Conservation (phyloP, 2,113 vertebrate genomes). For the Callopanchax toddi region DNA sequence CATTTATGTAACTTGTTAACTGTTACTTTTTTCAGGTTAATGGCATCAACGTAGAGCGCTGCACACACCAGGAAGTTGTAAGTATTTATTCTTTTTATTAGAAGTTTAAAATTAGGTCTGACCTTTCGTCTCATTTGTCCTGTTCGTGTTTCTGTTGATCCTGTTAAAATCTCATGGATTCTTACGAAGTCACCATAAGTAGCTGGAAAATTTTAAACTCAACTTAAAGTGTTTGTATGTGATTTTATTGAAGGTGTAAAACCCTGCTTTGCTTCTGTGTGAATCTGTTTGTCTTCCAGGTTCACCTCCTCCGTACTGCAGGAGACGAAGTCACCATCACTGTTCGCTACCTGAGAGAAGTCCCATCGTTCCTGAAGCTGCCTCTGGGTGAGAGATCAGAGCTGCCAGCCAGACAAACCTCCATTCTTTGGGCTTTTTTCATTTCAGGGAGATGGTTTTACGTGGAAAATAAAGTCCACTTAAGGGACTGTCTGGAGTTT, state of each 20-base stretch:
- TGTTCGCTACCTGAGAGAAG: constrained; percentile 93
- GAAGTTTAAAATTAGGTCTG: constrained; percentile 2
- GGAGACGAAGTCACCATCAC: constrained; percentile 94
- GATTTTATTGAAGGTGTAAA: too few species aligned
- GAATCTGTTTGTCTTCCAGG: constrained; percentile 75
- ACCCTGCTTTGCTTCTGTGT: constrained; percentile 24
- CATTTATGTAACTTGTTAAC: too few species aligned
- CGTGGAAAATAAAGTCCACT: constrained; percentile 37
- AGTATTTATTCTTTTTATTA: constrained; percentile 71
- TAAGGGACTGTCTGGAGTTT: too few species aligned
- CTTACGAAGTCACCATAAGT: too few species aligned
- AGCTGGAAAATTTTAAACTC: too few species aligned
- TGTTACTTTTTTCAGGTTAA: constrained; percentile 90
- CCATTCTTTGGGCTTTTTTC: too few species aligned
- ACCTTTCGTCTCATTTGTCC: too few species aligned
- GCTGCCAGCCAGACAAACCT: constrained; percentile 13
- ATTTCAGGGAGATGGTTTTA: constrained; percentile 50
- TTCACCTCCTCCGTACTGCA: constrained; percentile 91
- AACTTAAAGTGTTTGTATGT: too few species aligned
- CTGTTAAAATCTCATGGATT: too few species aligned
- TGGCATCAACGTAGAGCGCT: constrained; percentile 90
- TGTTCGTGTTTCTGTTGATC: too few species aligned
- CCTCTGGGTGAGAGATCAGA: constrained; percentile 85
- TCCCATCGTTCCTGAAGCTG: constrained; percentile 94
- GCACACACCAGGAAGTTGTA: constrained; percentile 94